These are phyloP conservation scores for Meda fulgida DNA, from an alignment of 2,797 vertebrate species.

Conservation along the genomic window DNA sequence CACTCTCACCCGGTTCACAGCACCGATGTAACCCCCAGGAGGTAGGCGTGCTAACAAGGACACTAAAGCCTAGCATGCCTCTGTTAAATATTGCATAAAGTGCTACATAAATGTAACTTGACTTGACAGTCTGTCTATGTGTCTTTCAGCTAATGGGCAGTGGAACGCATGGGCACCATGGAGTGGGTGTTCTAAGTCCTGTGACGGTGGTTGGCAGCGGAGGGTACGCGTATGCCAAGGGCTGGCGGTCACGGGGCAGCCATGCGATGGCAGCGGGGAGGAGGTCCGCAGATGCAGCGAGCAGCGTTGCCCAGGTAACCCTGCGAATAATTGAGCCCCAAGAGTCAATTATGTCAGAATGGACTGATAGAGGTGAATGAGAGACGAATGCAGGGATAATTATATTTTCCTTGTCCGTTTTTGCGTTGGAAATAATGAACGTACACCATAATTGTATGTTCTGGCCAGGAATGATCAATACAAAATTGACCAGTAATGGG, in stretches of 20 bases:
- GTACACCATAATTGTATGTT: constrained; percentile 11
- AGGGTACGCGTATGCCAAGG: constrained; percentile 92
- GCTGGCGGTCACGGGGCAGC: constrained; percentile 85
- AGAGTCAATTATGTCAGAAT: constrained; percentile 56
- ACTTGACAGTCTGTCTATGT: constrained; percentile 7
- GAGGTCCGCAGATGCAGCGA: constrained; percentile 95
- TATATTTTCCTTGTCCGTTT: constrained; percentile 54
- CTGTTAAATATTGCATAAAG: not conserved
- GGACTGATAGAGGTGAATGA: constrained; percentile 46
- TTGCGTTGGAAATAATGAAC: constrained; percentile 49
- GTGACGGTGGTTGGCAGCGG: constrained; percentile 95
- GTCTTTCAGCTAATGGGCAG: constrained; percentile 90
- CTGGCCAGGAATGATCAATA: not conserved
- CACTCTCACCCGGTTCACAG: not conserved
- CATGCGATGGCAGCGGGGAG: constrained; percentile 91
- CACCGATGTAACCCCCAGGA: not conserved
- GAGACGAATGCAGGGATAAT: constrained; percentile 63
- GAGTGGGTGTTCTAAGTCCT: constrained; percentile 97
- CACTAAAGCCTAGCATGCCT: not conserved
- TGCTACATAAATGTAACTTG: not conserved
- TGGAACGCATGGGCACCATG: constrained; percentile 99
- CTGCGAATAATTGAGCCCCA: constrained; percentile 40
- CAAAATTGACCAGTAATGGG: constrained; percentile 38
- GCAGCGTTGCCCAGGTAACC: constrained; percentile 94
- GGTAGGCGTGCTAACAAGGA: not conserved